Base-by-base conservation (phyloP, 2,888 invertebrate species). In the Cylindroiulus punctatus region DNA sequence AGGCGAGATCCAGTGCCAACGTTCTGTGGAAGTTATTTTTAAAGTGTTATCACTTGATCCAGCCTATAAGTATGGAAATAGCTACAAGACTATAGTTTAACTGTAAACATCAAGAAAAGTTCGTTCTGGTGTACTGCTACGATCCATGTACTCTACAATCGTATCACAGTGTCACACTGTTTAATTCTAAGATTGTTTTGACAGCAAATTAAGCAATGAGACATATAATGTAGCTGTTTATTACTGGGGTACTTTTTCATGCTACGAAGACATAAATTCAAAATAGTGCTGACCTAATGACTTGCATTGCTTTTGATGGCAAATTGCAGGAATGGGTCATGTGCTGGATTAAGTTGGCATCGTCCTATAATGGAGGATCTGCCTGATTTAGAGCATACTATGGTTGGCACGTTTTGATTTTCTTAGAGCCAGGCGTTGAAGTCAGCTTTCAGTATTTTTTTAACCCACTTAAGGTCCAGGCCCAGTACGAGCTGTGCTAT, bases 391-490 rank as follows among this genome's bases (percentile, higher is more conserved):
- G 19, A 19, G n/a, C 52, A 26, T 22, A 65, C 26, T 22, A 10
- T 57, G 7, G 57, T 57, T 65, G 65, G 65, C 65, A 65, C 65
- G 10, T 65, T 65, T 26, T 4, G 65, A 26, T 65, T 65, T 26
- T 65, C 26, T 8, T 12, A n/a, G 7, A 65, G 26, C 65, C 26
- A 26, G 26, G 65, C 26, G 65, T 65, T n/a, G 26, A 7, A 65
- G 65, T 10, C 65, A 26, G 26, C 22, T 26, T 65, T 12, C 65
- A 26, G 26, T 12, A 65, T 65, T 65, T 65, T n/a, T 65, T 65
- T 65, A 65, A 65, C 65, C 65, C 26, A 65, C 65, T n/a, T 65
- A 65, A 65, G 26, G 26, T 26, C 26, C 65, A 65, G 65, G 22
- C 65, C 10, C 26, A 10, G 10, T n/a, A 10, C 26, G 26, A 12